A percentile compares a stretch with the other conserved stretches of the same genome.
phyloP scores from a whole-genome alignment of 2,113 vertebrate genomes.

The Sebastes schlegelii region DNA sequence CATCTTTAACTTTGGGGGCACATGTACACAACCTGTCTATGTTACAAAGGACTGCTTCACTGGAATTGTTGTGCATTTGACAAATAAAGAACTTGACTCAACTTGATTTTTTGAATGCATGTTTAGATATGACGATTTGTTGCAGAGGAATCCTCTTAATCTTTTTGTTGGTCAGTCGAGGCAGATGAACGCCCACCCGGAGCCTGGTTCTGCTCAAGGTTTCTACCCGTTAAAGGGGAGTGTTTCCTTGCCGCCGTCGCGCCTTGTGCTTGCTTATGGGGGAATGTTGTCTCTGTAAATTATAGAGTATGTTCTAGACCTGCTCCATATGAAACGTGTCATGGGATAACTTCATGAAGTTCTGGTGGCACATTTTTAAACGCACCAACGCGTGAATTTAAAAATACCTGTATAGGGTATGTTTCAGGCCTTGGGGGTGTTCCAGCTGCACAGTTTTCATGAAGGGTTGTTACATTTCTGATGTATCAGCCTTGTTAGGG shows the following conservation, averaged over 20 bases:
- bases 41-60: too few species aligned
- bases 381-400: neutral
- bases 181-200: neutral
- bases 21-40: too few species aligned
- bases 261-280: too few species aligned
- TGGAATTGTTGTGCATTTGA: too few species aligned
- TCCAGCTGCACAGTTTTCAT: constrained; percentile 14
- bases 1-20: too few species aligned
- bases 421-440: neutral
- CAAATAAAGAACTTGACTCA: too few species aligned
- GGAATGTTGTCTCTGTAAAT: too few species aligned
- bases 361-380: neutral
- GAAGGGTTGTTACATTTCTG: neutral
- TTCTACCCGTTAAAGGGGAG: too few species aligned
- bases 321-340: neutral
- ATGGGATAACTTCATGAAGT: neutral
- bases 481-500: neutral
- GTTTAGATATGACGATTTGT: neutral
- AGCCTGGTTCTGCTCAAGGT: neutral
- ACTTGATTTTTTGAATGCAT: too few species aligned
- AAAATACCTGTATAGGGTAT: neutral
- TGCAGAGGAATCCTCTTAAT: neutral
- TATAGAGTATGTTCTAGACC: too few species aligned
- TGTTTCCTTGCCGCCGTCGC: too few species aligned
- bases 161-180: neutral